Evolutionary conservation across 1,140 invertebrate species (phyloP).

Genomic region (Drosophila truncata): DNA sequence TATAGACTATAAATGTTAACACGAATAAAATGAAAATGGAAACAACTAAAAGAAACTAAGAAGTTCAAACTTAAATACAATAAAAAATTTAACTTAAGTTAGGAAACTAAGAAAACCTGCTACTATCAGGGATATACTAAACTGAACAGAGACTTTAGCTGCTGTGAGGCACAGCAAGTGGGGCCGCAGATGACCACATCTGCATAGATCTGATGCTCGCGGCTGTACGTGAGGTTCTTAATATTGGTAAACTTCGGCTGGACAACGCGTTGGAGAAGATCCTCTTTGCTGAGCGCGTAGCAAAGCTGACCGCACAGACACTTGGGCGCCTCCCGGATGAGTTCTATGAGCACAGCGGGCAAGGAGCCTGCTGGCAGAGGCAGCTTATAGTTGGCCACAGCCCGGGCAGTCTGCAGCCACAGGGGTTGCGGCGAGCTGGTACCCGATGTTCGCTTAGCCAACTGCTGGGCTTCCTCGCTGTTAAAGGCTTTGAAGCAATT

Average conservation of each 20-base stretch:
- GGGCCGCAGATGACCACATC: conserved; percentile 74
- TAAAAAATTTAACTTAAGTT: neutral
- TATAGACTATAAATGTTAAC: neutral
- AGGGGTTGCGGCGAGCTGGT: conserved; percentile 35
- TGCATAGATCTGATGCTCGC: conserved; percentile 77
- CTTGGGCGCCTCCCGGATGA: conserved; percentile 72
- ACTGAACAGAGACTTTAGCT: conserved; percentile 31
- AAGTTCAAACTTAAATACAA: neutral
- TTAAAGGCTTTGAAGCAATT: conserved; percentile 73
- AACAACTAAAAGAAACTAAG: neutral
- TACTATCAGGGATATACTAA: conserved; percentile 19
- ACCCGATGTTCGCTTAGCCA: conserved; percentile 3
- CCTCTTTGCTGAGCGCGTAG: conserved; percentile 46
- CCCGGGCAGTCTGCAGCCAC: conserved; percentile 68
- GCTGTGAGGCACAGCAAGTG: conserved; percentile 38
- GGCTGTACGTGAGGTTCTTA: conserved; percentile 76
- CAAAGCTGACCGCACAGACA: conserved; percentile 77
- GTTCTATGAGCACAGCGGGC: conserved; percentile 74
- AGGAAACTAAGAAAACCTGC: neutral
- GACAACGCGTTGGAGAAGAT: conserved; percentile 56
- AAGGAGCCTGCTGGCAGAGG: conserved; percentile 51
- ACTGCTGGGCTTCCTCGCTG: conserved; percentile 34
- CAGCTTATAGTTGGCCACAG: conserved; percentile 57
- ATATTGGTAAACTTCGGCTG: conserved; percentile 73
- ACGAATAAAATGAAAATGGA: neutral